Percentiles rank a stretch among this genome's conserved stretches.
Conservation (phyloP, 2,113 vertebrate genomes). For the Rhinolophus ferrumequinum region DNA sequence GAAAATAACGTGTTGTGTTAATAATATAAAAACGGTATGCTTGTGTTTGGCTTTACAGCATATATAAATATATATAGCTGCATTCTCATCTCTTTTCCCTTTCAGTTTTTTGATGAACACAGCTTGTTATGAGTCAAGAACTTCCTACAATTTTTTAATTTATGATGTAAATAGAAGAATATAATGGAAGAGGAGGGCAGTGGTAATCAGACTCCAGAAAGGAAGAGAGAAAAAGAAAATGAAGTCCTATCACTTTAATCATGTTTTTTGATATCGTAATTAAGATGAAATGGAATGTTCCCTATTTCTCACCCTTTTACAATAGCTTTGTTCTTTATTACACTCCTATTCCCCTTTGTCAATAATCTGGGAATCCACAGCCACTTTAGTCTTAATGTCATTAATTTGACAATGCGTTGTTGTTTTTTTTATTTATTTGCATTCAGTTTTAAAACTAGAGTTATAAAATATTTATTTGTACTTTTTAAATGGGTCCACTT, state of each 20-base stretch:
- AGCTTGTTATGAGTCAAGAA: neutral
- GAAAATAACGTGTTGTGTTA: conserved; percentile 23
- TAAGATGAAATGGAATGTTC: neutral
- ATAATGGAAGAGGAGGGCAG: neutral
- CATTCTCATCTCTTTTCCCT: neutral
- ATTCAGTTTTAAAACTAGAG: neutral
- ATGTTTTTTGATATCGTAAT: neutral
- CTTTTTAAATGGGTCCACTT: neutral
- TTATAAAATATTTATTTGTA: neutral
- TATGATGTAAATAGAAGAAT: neutral
- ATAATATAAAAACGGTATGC: neutral
- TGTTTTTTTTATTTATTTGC: neutral
- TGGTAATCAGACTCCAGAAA: neutral
- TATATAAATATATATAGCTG: too few relatives aligned
- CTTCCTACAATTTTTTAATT: neutral
- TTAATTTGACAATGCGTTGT: neutral
- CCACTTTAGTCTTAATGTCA: neutral
- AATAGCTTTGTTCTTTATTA: neutral
- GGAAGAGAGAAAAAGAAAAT: neutral
- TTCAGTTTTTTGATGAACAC: neutral
- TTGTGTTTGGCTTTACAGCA: neutral
- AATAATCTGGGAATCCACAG: neutral
- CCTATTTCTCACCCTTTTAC: neutral
- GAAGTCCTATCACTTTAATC: neutral
- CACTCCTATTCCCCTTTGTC: neutral